These are phyloP conservation scores for Pelagia noctiluca DNA, from an alignment of 30 jellyfish, hydroid and myxozoan genomes.

Conservation along the genomic window DNA sequence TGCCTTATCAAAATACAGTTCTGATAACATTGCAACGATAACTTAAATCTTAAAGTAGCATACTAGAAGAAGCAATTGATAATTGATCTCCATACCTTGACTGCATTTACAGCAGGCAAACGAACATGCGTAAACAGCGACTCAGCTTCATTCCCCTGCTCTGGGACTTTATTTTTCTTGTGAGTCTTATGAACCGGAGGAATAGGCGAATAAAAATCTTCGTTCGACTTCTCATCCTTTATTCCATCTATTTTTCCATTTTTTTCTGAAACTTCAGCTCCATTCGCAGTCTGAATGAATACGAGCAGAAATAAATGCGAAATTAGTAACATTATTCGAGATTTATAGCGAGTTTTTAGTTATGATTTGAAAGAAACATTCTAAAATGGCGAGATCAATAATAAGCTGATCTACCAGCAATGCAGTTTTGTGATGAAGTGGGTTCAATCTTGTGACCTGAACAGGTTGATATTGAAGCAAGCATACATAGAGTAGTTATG, in stretches of 20 bases:
- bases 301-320: too few species aligned
- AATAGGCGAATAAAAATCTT: neutral
- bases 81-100: conserved; percentile 25
- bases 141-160: neutral
- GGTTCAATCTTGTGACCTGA: conserved; percentile 44
- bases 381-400: too few species aligned
- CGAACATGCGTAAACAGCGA: conserved; percentile 12
- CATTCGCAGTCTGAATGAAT: too few species aligned
- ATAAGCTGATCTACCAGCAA: neutral
- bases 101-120: conserved; percentile 31
- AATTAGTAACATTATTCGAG: too few species aligned
- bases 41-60: too few species aligned
- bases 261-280: neutral
- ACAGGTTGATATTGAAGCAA: conserved; percentile 29
- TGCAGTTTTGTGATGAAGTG: neutral
- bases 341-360: too few species aligned
- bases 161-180: neutral
- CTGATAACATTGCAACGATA: too few species aligned
- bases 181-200: neutral
- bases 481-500: neutral
- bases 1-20: too few species aligned
- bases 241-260: too few species aligned
- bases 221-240: too few species aligned
- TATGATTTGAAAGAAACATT: neutral
- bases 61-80: too few species aligned